Evolutionary conservation across 2,797 vertebrate genomes (phyloP), one percentile per base, ranked within the genome.

Genomic region (Gobionotothen gibberifrons): DNA sequence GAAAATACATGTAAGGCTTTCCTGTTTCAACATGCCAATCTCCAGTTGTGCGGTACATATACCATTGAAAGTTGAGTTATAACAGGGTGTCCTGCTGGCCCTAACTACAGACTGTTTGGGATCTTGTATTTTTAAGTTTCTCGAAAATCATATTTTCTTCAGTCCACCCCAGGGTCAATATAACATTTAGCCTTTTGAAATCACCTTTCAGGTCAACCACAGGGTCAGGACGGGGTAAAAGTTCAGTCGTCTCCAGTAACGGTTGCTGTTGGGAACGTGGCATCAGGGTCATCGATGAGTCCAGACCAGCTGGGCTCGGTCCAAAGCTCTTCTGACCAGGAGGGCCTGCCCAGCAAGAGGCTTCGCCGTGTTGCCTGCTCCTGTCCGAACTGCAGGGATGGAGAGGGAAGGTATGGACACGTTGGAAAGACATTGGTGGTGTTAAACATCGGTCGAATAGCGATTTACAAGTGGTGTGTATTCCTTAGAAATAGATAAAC

Each of bases 351-450:
- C 47, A 97, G 97, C 92, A 99, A 99, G 93, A 96, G 97, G 81
- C 90, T 99, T 8, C 96, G 97, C 71, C 96, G 98, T 62, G 98
- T 99, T 49, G 98, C 98, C 78, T 99, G 98, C 84, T 98, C 98
- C 0, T 99, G 98, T 90, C 98, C 98, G 59, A 99, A 99, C 89
- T 99, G 98, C 93, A 96, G 98, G 87, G 98, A 99, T 67, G 97
- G 97, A 89, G 98, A 99, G 90, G 97, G 97, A 92, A 98, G 98
- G 98, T 98, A 95, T 70, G 12, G 32, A 53, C 2, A 42, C 9
- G 26, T 26, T 9, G 58, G 17, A 71, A 62, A 49, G 19, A 21
- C 13, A 3, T 10, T 4, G 16, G 17, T 19, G 13, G 9, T 14
- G 8, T 53, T 52, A n/a, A 16, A 54, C 9, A 14, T 49, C 2